phyloP scores from a whole-genome alignment of 1,140 invertebrate genomes.

The Drosophila pachea region DNA sequence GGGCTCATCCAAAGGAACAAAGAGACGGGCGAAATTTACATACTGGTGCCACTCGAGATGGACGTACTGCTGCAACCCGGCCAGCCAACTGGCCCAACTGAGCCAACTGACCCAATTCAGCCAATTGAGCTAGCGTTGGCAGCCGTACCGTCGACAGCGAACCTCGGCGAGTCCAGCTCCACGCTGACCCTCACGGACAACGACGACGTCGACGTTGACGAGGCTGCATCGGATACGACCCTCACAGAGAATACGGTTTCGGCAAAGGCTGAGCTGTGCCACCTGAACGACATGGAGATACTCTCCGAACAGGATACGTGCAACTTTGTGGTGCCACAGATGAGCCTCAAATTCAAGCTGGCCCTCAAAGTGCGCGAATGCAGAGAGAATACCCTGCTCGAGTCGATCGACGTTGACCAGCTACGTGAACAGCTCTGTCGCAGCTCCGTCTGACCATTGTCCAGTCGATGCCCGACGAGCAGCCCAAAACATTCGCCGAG shows the following conservation, averaged over 20 bases:
- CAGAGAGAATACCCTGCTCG: neutral
- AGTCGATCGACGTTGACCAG: neutral
- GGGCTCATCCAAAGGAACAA: conserved; percentile 25
- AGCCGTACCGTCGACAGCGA: neutral
- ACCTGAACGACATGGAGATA: neutral
- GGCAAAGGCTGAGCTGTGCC: neutral
- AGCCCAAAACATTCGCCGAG: neutral
- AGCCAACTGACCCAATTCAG: neutral
- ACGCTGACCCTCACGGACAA: neutral
- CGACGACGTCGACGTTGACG: neutral
- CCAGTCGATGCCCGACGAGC: too few relatives aligned
- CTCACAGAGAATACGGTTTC: conserved; percentile 3
- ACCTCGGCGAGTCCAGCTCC: neutral
- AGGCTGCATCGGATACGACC: conserved; percentile 12
- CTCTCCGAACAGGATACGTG: conserved; percentile 3
- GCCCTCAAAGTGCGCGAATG: conserved; percentile 6
- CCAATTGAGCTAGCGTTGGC: too few relatives aligned
- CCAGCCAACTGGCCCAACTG: neutral
- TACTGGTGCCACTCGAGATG: conserved; percentile 48
- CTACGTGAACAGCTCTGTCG: too few relatives aligned
- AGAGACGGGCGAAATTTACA: conserved; percentile 44
- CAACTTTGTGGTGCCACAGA: conserved; percentile 19
- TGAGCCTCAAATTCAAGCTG: conserved; percentile 27
- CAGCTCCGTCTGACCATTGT: too few relatives aligned
- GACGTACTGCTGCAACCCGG: conserved; percentile 37